Conservation (phyloP, 2,888 invertebrate species). For the Drosophila borborema region DNA sequence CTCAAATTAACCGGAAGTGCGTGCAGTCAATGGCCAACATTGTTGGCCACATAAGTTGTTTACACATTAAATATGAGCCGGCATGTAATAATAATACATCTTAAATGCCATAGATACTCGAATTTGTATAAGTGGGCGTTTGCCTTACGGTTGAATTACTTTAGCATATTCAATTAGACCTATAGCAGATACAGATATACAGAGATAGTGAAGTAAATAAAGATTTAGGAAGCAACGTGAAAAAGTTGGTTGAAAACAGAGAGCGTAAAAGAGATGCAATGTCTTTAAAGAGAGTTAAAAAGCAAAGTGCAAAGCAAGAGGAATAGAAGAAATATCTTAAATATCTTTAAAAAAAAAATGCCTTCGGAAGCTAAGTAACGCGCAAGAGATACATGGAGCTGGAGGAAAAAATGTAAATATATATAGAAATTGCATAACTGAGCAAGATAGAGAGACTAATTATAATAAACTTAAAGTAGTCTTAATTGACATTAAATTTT, state of each 20-base stretch:
- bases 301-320: neutral
- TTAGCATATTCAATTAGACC: neutral
- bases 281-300: neutral
- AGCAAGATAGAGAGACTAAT: too few relatives aligned
- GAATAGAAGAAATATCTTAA: too few relatives aligned
- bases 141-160: neutral
- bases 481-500: too few relatives aligned
- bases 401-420: too few relatives aligned
- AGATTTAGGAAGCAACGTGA: neutral
- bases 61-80: slow-evolving; percentile 16
- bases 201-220: neutral
- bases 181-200: neutral
- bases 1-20: slow-evolving; percentile 24
- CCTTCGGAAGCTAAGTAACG: too few relatives aligned
- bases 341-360: too few relatives aligned
- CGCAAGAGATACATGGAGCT: too few relatives aligned
- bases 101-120: slow-evolving; percentile 3
- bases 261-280: neutral
- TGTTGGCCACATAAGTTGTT: slow-evolving; percentile 21
- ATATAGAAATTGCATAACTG: too few relatives aligned
- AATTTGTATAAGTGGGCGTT: neutral
- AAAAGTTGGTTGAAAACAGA: neutral
- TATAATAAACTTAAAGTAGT: too few relatives aligned
- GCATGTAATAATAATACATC: slow-evolving; percentile 17
- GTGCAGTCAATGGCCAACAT: slow-evolving; percentile 5